A percentile compares a stretch with the other conserved stretches of the same genome.
These are phyloP conservation scores for Donacobius atricapilla DNA, from an alignment of 2,113 vertebrate species.

Conservation along the genomic window DNA sequence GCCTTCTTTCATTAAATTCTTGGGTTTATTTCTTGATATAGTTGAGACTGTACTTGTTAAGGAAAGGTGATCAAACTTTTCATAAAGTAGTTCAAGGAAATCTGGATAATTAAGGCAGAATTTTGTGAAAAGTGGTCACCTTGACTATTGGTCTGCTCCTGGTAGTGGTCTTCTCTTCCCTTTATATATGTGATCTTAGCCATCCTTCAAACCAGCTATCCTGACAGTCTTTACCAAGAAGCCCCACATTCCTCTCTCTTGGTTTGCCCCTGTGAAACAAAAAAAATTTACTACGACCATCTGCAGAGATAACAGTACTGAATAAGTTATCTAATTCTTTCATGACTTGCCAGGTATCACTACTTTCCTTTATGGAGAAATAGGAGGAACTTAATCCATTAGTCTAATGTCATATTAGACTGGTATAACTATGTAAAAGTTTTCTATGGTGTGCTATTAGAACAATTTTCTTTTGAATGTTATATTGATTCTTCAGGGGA, in stretches of 20 bases:
- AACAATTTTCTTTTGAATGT: background rate
- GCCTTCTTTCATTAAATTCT: background rate
- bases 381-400: background rate
- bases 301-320: background rate
- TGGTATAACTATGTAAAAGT: background rate
- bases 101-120: background rate
- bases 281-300: background rate
- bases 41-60: background rate
- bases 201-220: background rate
- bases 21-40: background rate
- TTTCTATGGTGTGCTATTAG: background rate
- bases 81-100: background rate
- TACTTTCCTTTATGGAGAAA: background rate
- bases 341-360: background rate
- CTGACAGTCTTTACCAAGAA: background rate
- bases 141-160: background rate
- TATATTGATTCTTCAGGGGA: background rate
- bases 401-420: background rate
- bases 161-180: background rate
- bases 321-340: background rate
- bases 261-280: background rate
- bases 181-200: background rate
- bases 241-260: background rate
- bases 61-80: background rate
- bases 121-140: background rate